Conservation (phyloP, 2,113 vertebrate genomes). For the Hippocampus barbouri region DNA sequence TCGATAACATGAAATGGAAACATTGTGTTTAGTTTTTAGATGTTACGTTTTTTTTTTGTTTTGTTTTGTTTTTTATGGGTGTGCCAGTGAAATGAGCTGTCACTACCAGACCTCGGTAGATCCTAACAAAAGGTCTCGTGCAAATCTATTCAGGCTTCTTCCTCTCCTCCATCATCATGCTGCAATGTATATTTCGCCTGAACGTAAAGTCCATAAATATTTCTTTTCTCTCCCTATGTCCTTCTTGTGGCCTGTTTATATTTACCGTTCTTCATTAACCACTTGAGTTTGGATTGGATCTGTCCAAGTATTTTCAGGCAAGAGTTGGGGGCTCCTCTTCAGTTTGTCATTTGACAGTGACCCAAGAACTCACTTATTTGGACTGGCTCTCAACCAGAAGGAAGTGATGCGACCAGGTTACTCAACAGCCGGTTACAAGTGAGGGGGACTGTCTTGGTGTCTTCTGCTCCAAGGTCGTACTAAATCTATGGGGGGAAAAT, state of each 20-base stretch:
- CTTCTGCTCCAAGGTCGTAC: neutral
- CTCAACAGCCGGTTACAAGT: slow-evolving; percentile 5
- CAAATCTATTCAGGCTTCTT: slow-evolving; percentile 32
- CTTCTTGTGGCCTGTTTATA: slow-evolving; percentile 53
- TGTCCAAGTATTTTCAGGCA: slow-evolving; percentile 2
- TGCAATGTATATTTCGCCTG: slow-evolving; percentile 63
- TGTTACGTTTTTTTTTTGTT: neutral
- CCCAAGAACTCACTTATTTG: slow-evolving; percentile 8
- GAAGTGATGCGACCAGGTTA: slow-evolving; percentile 2
- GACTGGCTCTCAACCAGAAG: slow-evolving; percentile 54
- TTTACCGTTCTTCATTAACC: slow-evolving; percentile 57
- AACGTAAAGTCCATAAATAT: slow-evolving; percentile 60
- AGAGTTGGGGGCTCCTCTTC: neutral
- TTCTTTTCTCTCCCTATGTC: slow-evolving; percentile 15
- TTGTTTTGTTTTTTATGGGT: slow-evolving; percentile 9
- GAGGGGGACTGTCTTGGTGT: neutral
- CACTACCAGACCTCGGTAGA: slow-evolving; percentile 59
- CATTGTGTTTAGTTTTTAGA: slow-evolving; percentile 27
- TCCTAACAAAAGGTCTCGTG: slow-evolving; percentile 22
- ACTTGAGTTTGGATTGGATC: slow-evolving; percentile 30
- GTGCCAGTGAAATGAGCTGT: slow-evolving; percentile 24
- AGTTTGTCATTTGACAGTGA: neutral
- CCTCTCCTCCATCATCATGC: slow-evolving; percentile 34
- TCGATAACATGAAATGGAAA: slow-evolving; percentile 3
- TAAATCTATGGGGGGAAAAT: neutral